Base-by-base conservation (phyloP, 2,797 vertebrate genomes). In the Sebastes flavidus region DNA sequence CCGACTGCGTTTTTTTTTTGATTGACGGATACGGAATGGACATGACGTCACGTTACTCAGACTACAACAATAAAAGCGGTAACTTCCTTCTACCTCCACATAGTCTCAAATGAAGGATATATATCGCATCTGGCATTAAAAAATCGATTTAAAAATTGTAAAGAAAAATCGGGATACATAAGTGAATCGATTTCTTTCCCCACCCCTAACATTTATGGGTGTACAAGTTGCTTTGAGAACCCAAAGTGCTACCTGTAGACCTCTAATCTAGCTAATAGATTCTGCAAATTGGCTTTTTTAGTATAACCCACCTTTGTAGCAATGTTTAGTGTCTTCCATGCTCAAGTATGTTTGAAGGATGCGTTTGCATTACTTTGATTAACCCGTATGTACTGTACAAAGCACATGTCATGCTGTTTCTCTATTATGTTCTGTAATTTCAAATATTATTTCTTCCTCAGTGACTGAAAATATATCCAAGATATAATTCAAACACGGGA, bases 1-100 rank as follows among this genome's bases (percentile, higher is more conserved):
- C 0, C 1, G 42, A 46, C 42, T 46, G 42, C 16, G 6, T 0
- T 46, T 46, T 46, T 0, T 0, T 46, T 46, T 46, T 46, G 42
- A 0, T 46, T 46, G 16, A 46, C 42, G 42, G 42, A 46, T 46
- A 18, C 42, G 16, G 16, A 46, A 46, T 0, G 16, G 16, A 18
- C 18, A 46, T 46, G 16, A 46, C 7, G 1, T 18, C 42, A 18
- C 7, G 7, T 46, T 46, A 46, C 42, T 46, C 16, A 0, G 1
- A 1, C 42, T 46, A 46, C 42, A 0, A 46, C 16, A 46, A 46
- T 46, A 46, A 46, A 46, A 46, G 42, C 14, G 5, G 38, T 16
- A 6, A 42, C 42, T 46, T 46, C 42, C 42, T 46, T 46, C 6
- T 46, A 46, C 42, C 16, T 46, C 16, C 42, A 8, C 16, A 46